Base-by-base conservation (phyloP, 2,113 vertebrate species). In the Eulacestoma nigropectus region DNA sequence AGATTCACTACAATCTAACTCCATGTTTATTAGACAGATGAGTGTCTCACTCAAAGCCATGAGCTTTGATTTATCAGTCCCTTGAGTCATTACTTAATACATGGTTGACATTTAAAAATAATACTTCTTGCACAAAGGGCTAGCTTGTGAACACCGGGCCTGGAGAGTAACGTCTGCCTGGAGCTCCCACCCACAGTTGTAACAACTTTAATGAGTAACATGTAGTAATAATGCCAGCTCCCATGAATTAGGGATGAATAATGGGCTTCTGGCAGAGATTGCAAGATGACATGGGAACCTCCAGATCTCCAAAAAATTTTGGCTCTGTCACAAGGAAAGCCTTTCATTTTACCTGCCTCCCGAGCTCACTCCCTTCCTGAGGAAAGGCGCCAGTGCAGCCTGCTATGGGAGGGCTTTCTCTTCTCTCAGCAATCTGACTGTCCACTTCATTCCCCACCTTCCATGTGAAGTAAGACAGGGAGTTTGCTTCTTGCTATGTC, bases 51-150 rank as follows among this genome's bases (percentile, higher is more conserved):
- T 55, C 47, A 69, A 55, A 90, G 39, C 59, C 88, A 83, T 70
- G 63, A 88, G 75, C 42, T 74, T 62, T 70, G 55, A 80, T 94
- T 91, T 69, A 8, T 46, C 60, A 70, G 64, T 81, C 68, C 25
- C 50, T 80, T 93, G 93, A 96, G 75, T 96, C 75, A 91, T 56
- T 59, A n/a, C 55, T 88, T 80, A 63, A 65, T 74, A 90, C 39
- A 41, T 3, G 53, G 64, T 6, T 96, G 94, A 83, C 91, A 93
- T 96, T 96, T 95, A 64, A 92, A 94, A 93, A 85, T 85, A 84
- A 83, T 90, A 62, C 53, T 87, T 57, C 75, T 93, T 80, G 52
- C 57, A 64, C 56, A 87, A 87, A 83, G 50, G 94, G 46, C 84
- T 94, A 96, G 91, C 87, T 97, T 96, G 94, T 29, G 72, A 93